A percentile compares a stretch with the other conserved stretches of the same genome.
Conservation (phyloP, 2,888 invertebrate species). For the Cryptocheilus praepositus region DNA sequence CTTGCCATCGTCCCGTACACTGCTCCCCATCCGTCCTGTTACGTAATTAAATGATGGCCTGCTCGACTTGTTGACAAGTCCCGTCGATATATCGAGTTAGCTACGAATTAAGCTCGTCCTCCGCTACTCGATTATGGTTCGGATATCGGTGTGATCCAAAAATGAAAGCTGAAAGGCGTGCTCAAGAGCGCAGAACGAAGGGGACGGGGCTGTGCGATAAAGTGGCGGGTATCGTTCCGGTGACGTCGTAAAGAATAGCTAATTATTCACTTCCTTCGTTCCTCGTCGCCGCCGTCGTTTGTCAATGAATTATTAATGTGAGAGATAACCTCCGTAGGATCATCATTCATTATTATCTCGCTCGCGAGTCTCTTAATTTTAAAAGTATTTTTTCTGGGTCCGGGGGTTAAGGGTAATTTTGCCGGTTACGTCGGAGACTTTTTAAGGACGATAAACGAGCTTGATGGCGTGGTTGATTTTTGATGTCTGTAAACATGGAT, state of each 20-base stretch:
- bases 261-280: no score
- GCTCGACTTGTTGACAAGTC: conserved; percentile 65
- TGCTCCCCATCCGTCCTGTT: conserved; percentile 51
- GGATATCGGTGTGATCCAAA: conserved; percentile 45
- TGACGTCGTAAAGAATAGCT: no score
- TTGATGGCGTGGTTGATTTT: no score
- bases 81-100: conserved; percentile 66
- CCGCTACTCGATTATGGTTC: conserved; percentile 53
- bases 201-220: no score
- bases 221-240: no score
- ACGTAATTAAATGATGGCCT: conserved; percentile 69
- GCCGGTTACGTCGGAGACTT: conserved; percentile 31
- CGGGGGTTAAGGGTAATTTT: conserved; percentile 23
- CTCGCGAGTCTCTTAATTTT: no score
- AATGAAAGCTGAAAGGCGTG: conserved; percentile 15
- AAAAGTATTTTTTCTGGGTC: no score
- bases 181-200: neutral
- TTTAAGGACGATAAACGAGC: neutral
- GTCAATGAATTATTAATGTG: no score
- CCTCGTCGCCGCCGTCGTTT: no score
- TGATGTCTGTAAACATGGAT: conserved; percentile 36
- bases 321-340: no score
- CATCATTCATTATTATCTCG: no score
- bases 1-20: conserved; percentile 5
- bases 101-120: conserved; percentile 58